A percentile compares a stretch with the other conserved stretches of the same genome.
These are phyloP conservation scores for Trichechus manatus DNA, from an alignment of 2,113 vertebrate genomes.

Conservation along the genomic window DNA sequence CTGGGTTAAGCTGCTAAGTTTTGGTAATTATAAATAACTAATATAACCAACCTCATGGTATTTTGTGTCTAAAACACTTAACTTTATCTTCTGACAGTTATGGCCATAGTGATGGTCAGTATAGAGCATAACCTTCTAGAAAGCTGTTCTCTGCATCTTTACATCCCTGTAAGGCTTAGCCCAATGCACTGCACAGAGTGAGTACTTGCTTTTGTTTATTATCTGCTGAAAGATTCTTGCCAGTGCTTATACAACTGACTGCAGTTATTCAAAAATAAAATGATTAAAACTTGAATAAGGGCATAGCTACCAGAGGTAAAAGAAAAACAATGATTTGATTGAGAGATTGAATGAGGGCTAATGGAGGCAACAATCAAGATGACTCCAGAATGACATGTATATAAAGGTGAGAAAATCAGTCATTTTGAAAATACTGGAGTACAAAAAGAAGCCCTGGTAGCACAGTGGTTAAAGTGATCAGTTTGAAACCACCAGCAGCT, in stretches of 20 bases:
- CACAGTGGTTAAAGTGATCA: no score
- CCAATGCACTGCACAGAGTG: neutral
- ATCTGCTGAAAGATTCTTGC: conserved; percentile 47
- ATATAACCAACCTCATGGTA: neutral
- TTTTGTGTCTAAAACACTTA: conserved; percentile 14
- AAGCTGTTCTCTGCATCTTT: conserved; percentile 19
- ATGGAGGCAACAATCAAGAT: neutral
- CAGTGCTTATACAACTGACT: conserved; percentile 1
- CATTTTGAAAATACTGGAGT: neutral
- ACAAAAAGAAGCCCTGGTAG: neutral
- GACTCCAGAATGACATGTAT: neutral
- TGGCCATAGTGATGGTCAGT: neutral
- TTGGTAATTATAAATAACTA: neutral
- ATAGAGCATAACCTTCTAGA: neutral
- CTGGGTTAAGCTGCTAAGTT: neutral
- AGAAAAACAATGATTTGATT: neutral
- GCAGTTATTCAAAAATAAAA: conserved; percentile 22
- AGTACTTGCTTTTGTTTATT: neutral
- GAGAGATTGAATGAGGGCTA: neutral
- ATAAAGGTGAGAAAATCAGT: neutral
- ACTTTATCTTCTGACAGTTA: conserved; percentile 4
- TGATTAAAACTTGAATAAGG: conserved; percentile 1
- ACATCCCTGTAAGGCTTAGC: neutral
- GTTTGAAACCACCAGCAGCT: no score
- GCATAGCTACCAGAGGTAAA: neutral